Evolutionary conservation across 2,113 vertebrate genomes (phyloP).

Genomic region (Coregonus clupeaformis): DNA sequence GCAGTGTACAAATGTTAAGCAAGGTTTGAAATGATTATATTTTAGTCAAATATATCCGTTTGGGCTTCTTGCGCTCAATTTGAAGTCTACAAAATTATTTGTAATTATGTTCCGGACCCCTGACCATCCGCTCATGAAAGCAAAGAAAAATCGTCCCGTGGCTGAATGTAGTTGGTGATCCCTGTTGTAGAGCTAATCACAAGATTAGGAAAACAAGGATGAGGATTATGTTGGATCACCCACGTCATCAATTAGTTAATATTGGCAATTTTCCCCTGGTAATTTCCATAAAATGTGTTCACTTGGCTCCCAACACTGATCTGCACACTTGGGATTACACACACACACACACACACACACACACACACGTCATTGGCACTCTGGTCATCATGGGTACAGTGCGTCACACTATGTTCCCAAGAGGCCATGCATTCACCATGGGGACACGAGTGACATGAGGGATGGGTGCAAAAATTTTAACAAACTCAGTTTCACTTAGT

Average conservation of each 20-base stretch:
- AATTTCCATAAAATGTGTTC: not conserved
- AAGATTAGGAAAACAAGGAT: not conserved
- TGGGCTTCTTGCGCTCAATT: too few relatives aligned
- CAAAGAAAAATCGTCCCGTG: too few relatives aligned
- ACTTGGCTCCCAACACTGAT: not conserved
- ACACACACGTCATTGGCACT: not conserved
- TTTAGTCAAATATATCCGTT: too few relatives aligned
- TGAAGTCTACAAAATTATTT: too few relatives aligned
- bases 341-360: too few relatives aligned
- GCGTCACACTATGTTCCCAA: not conserved
- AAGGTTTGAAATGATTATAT: too few relatives aligned
- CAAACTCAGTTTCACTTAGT: too few relatives aligned
- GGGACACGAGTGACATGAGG: not conserved
- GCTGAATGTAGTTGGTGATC: not conserved
- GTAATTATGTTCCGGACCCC: too few relatives aligned
- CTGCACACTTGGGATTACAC: not conserved
- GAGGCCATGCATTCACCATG: not conserved
- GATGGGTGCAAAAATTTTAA: too few relatives aligned
- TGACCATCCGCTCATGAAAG: too few relatives aligned
- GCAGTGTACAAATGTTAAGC: too few relatives aligned
- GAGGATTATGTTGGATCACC: conserved; percentile 1
- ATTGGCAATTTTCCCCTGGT: not conserved
- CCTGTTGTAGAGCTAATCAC: not conserved
- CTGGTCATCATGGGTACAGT: not conserved
- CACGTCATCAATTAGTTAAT: not conserved